Conservation (phyloP, 1,140 invertebrate genomes). For the Bombus superbus region DNA sequence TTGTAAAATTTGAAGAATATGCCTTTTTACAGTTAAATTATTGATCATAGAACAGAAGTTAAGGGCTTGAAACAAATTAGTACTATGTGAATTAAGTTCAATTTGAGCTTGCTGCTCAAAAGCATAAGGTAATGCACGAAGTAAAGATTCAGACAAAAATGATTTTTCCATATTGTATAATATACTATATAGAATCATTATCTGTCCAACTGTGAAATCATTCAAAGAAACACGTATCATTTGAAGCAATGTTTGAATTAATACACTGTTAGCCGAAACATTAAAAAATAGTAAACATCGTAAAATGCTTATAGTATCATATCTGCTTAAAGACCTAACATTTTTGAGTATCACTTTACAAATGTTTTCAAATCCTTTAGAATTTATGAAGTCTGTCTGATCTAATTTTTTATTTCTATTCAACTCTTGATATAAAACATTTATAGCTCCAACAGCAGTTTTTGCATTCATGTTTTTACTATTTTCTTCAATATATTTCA, state of each 20-base stretch:
- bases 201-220: conserved; percentile 83
- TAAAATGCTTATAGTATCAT: conserved; percentile 83
- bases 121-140: conserved; percentile 85
- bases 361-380: conserved; percentile 79
- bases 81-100: conserved; percentile 43
- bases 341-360: conserved; percentile 83
- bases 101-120: conserved; percentile 84
- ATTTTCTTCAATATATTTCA: background rate
- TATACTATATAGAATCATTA: conserved; percentile 85
- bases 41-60: conserved; percentile 27
- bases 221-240: conserved; percentile 85
- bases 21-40: conserved; percentile 6
- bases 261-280: conserved; percentile 82
- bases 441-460: conserved; percentile 20
- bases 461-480: conserved; percentile 1
- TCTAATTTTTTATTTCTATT: background rate
- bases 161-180: conserved; percentile 79
- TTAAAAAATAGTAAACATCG: conserved; percentile 84
- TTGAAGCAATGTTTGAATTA: conserved; percentile 86
- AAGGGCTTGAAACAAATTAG: conserved; percentile 20
- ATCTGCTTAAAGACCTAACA: conserved; percentile 81
- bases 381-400: background rate
- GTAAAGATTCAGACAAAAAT: conserved; percentile 85
- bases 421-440: background rate
- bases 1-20: conserved; percentile 23